Base-by-base conservation (phyloP, 2,113 vertebrate species). In the Paralichthys olivaceus region DNA sequence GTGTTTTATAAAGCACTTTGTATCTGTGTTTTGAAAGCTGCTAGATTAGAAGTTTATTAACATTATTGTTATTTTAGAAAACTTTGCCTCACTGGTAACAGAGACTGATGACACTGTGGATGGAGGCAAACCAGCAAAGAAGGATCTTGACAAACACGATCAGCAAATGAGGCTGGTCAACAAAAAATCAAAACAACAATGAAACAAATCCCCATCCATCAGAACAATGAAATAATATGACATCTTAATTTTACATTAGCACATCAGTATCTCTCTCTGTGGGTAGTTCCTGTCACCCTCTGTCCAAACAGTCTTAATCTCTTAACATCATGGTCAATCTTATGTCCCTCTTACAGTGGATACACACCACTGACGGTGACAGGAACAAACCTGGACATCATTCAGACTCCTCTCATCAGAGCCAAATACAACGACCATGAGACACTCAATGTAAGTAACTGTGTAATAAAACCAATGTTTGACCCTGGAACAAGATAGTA, bases 381-480 rank as follows among this genome's bases (percentile, higher is more conserved):
- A 72, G 98, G 98, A 49, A 98, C 96, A 15, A 97, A 99, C 87
- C 94, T 99, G 91, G 96, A 99, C 92, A 96, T 99, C 81, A 99
- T 99, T 83, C 97, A 99, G 87, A 97, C 96, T 51, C 98, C 98
- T 1, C 96, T 97, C 88, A 97, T 99, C 92, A 95, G 98, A 80
- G 98, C 97, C 80, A 98, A 97, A 86, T 97, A 98, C 0, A 97
- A 96, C 20, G 95, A 93, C 11, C 96, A 96, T 49, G 98, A 99
- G 69, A 96, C 97, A 0, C 88, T 97, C 85, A 99, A 98, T 0
- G 98, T 99, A 94, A 96, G 96, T 96, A 23, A 54, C 1, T 22
- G 19, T 14, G 20, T n/a, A 34, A 0, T 15, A 12, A 23, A 6
- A 40, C 51, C 9, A 45, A n/a, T 58, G 61, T 8, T 62, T 43